phyloP scores from a whole-genome alignment of 1,140 invertebrate genomes.

The Conus betulinus region DNA sequence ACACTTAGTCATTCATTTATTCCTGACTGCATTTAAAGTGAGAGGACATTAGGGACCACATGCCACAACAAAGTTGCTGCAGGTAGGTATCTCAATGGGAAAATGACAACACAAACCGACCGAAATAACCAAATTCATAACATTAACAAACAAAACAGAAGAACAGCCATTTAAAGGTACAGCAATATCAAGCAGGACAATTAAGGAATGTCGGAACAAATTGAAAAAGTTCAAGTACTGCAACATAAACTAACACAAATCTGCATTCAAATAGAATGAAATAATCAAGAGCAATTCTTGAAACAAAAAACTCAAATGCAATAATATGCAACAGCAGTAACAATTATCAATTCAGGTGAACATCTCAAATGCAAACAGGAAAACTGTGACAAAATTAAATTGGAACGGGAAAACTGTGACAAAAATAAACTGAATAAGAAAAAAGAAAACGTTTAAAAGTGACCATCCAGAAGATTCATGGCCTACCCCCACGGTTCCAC shows the following conservation, averaged over 20 bases:
- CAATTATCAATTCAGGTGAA: not conserved
- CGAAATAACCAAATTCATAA: not conserved
- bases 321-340: not conserved
- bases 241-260: constrained; percentile 4
- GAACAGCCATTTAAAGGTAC: not conserved
- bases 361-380: not conserved
- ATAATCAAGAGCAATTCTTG: not conserved
- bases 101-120: not conserved
- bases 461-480: too few species aligned
- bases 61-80: not conserved
- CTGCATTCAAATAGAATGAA: not conserved
- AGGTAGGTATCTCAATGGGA: not conserved
- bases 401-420: too few species aligned
- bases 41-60: not conserved
- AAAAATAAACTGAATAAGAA: too few species aligned
- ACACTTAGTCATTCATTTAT: too few species aligned
- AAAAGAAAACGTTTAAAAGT: too few species aligned
- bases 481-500: constrained; percentile 57
- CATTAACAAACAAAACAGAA: not conserved
- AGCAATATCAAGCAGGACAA: not conserved
- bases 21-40: not conserved
- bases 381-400: not conserved
- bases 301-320: not conserved
- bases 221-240: not conserved
- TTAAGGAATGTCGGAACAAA: not conserved